Base-by-base conservation (phyloP, 2,888 invertebrate genomes). In the Pristionchus maxplancki region DNA sequence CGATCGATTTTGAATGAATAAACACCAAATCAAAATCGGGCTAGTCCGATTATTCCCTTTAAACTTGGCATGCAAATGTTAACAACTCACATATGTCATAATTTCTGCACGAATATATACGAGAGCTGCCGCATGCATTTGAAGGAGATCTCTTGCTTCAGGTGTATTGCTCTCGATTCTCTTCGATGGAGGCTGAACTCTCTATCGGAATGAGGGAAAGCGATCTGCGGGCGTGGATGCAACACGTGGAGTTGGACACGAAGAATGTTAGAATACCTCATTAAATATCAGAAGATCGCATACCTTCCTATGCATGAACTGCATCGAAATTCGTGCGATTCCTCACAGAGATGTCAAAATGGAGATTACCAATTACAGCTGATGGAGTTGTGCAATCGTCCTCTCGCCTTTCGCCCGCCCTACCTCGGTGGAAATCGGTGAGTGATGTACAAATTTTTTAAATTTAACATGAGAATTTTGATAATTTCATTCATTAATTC, bases 361-460 rank as follows among this genome's bases (percentile, higher is more conserved):
- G 37, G 8, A 4, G 6, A 34, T 84, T 48, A 9, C 44, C 8
- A 44, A 20, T 48, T 90, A 53, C 88, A 93, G 93, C 89, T 94
- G 34, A 90, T 94, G 44, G 93, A 93, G 31, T 82, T 93, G 58
- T 93, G 91, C 88, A 89, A 90, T 11, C 90, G 91, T 24, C 94
- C 94, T 8, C 90, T 94, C 90, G 92, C 93, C 1, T 92, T 93
- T 90, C 93, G 94, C 9, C 94, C 94, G 5, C 91, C 94, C 9
- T 95, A 91, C 81, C 89, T 94, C 15, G 94, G 94, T 37, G 94
- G 94, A 17, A 94, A 94, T 88, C 92, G 94, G 67, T 71, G 37
- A 15, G 67, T 58, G 24, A 11, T 58, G n/a, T n/a, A n/a, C n/a
- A n/a, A n/a, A 20, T 58, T 58, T 58, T 58, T 11, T 1, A n/a